Evolutionary conservation across 2,888 invertebrate species (phyloP), one percentile per base, ranked within the genome.

Genomic region (Chrysolina americana): DNA sequence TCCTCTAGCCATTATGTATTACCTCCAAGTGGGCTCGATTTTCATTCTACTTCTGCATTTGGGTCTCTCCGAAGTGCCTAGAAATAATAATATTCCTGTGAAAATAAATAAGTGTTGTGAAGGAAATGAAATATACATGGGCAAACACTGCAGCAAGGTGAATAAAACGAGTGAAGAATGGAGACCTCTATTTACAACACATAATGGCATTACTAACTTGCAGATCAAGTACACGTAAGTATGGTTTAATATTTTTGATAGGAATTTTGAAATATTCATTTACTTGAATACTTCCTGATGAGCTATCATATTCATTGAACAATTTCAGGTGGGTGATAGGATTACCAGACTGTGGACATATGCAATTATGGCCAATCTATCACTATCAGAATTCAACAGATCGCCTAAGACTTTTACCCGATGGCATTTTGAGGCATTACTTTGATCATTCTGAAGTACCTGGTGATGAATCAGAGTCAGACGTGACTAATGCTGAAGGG

Each of bases 51-150:
- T 59, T 6, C 28, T 19, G n/a, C 50, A 50, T 0, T 50, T 59
- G 28, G 59, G 28, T 9, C 11, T 36, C 1, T n/a, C 36, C 8
- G 78, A 76, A 77, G 71, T 75, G 36, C 68, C 70, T 66, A 76
- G 70, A 68, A 64, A 56, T 36, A 62, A 48, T 56, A 66, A 44
- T 13, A 23, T 41, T 15, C 21, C 48, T 50, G 76, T 94, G 36
- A 89, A 89, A 82, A 91, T 96, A 79, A 94, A 94, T 85, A 96
- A 96, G 90, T 96, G 96, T 85, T 96, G 96, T 87, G 93, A 93
- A 85, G 87, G 89, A 68, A 90, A 92, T 81, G 94, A 95, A 86
- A 88, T 95, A 71, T 91, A 93, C 86, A 89, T 94, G 53, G 93
- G 93, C 83, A 89, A 90, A 71, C 88, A 89, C 76, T 95, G 95